Conservation (phyloP, 2,888 invertebrate genomes). For the Drosophila paracracens region DNA sequence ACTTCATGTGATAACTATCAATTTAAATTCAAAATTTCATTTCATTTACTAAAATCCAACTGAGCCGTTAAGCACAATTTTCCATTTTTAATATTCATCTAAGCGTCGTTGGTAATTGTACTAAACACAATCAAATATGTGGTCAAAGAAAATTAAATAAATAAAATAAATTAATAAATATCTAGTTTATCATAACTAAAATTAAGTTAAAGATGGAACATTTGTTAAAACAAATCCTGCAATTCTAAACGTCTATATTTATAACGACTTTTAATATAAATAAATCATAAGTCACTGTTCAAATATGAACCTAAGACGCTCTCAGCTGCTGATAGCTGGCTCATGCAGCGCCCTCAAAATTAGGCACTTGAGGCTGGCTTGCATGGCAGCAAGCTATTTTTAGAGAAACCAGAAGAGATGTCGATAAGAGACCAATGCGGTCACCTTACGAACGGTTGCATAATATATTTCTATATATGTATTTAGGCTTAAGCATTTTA, state of each 20-base stretch:
- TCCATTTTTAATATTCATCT: not conserved
- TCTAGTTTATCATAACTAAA: not conserved
- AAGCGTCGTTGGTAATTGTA: not conserved
- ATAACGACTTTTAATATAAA: not conserved
- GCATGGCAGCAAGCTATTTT: too few species aligned
- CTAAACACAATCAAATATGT: not conserved
- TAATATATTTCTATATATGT: too few species aligned
- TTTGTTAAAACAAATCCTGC: not conserved
- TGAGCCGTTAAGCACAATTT: not conserved
- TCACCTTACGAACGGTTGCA: too few species aligned
- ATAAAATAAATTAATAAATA: not conserved
- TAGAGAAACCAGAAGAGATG: too few species aligned
- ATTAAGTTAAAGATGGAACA: not conserved
- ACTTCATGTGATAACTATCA: too few species aligned
- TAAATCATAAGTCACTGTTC: not conserved
- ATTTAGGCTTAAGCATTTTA: too few species aligned
- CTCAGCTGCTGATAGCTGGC: too few species aligned
- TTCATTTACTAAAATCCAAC: not conserved
- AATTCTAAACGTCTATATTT: not conserved
- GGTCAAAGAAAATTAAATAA: not conserved
- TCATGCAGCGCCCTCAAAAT: too few species aligned
- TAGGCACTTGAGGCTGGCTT: too few species aligned
- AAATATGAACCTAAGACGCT: too few species aligned
- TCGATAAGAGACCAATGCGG: too few species aligned
- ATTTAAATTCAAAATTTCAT: not conserved